Evolutionary conservation across 2,888 invertebrate genomes (phyloP).

Genomic region (Diplazon laetatorius): DNA sequence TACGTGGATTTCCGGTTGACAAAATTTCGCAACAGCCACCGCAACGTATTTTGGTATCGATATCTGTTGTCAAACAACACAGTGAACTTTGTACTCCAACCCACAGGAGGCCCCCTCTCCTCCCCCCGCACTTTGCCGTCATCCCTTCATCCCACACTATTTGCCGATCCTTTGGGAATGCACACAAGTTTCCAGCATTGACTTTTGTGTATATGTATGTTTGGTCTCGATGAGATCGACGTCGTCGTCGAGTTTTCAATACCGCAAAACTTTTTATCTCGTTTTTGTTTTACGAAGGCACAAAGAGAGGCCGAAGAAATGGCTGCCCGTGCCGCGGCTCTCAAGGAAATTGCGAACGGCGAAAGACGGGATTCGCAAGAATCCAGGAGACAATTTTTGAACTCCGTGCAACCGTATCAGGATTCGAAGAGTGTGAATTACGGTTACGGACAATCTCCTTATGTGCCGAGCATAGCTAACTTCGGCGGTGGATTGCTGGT

Average conservation of each 20-base stretch:
- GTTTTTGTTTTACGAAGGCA: slow-evolving; percentile 82
- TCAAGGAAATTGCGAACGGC: slow-evolving; percentile 86
- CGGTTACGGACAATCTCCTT: slow-evolving; percentile 71
- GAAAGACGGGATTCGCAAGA: slow-evolving; percentile 68
- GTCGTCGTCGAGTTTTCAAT: neutral
- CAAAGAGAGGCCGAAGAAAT: slow-evolving; percentile 90
- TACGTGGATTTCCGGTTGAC: too few species aligned
- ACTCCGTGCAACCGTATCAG: slow-evolving; percentile 71
- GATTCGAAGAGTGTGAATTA: slow-evolving; percentile 71
- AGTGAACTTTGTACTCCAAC: too few species aligned
- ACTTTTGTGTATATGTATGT: too few species aligned
- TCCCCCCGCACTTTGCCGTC: too few species aligned
- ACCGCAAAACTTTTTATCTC: neutral
- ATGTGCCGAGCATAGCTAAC: slow-evolving; percentile 71
- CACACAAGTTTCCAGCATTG: neutral
- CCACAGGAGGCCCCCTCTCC: too few species aligned
- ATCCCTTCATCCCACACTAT: too few species aligned
- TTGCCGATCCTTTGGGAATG: neutral
- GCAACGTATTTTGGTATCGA: too few species aligned
- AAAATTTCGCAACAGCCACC: too few species aligned
- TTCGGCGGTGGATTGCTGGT: slow-evolving; percentile 74
- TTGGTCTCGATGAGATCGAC: neutral
- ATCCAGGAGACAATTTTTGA: slow-evolving; percentile 70
- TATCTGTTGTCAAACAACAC: too few species aligned
- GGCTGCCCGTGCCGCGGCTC: slow-evolving; percentile 85